Base-by-base conservation (phyloP, 2,113 vertebrate genomes). In the Tylochromis polylepis region DNA sequence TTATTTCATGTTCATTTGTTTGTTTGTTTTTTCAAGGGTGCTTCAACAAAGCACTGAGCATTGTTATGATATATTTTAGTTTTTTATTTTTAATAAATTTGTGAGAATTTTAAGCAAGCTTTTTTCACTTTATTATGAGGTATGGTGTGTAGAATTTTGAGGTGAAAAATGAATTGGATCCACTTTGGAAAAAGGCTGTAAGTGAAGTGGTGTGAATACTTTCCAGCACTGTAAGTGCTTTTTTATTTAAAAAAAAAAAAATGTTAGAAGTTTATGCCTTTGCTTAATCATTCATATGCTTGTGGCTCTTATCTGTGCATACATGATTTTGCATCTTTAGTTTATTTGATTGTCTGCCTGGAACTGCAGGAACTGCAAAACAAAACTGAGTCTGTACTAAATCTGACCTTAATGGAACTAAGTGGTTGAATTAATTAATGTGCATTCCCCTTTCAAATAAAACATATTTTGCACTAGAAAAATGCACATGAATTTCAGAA, bases 171-270 rank as follows among this genome's bases (percentile, higher is more conserved):
- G 5, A 62, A 36, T 62, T 31, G 20, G 59, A 62, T 62, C 59
- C 59, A 62, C 11, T 62, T 36, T 36, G 59, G 59, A 62, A 62
- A 62, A 11, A 62, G 31, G 18, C 31, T 62, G 18, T 62, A 36
- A 65, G 2, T 0, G 11, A 65, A 65, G 34, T 6, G 3, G 18
- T 0, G 2, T 65, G 60, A 2, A 65, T 0, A 34, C 5, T 62
- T n/a, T n/a, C n/a, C n/a, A n/a, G n/a, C 20, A 31, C 31, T 31
- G 31, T 4, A 31, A 31, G 31, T 31, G 31, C 31, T 31, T 31
- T 31, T 31, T 31, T 31, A 31, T 31, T 31, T n/a, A n/a, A n/a
- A n/a, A n/a, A n/a, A n/a, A n/a, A n/a, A n/a, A n/a, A n/a, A n/a
- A 62, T 36, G 31, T 62, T 62, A 65, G 6, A 67, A 22, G n/a